Evolutionary conservation across 1,140 invertebrate genomes (phyloP).

Genomic region (Trissolcus basalis): DNA sequence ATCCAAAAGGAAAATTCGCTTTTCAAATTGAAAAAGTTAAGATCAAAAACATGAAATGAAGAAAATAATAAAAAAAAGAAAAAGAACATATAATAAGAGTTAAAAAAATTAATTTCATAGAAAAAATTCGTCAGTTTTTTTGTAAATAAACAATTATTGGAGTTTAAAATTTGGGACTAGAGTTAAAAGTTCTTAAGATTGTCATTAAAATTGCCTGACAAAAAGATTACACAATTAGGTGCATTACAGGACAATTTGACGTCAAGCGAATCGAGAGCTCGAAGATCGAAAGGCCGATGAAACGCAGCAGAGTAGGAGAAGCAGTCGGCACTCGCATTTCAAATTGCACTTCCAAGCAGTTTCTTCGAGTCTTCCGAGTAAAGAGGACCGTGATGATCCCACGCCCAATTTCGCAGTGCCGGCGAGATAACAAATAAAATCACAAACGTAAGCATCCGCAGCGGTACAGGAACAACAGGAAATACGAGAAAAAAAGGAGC

Average conservation of each 20-base stretch:
- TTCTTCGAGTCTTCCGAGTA: constrained; percentile 56
- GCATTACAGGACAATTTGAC: constrained; percentile 55
- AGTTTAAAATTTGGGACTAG: too few relatives aligned
- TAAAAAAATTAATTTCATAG: too few relatives aligned
- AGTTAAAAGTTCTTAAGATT: too few relatives aligned
- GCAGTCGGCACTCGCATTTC: constrained; percentile 56
- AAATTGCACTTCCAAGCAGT: constrained; percentile 57
- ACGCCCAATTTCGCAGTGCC: too few relatives aligned
- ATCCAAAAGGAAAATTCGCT: too few relatives aligned
- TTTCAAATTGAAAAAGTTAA: too few relatives aligned
- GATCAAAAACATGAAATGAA: too few relatives aligned
- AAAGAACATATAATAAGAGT: too few relatives aligned
- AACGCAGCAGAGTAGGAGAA: constrained; percentile 59
- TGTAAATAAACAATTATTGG: too few relatives aligned
- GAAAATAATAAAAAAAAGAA: too few relatives aligned
- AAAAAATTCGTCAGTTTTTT: too few relatives aligned
- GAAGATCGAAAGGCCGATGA: constrained; percentile 60
- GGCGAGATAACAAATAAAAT: not conserved
- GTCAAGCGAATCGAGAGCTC: constrained; percentile 58
- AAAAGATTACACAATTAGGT: constrained; percentile 51
- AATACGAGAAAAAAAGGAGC: constrained; percentile 1
- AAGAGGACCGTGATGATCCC: constrained; percentile 34
- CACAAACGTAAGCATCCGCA: not conserved
- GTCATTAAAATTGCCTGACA: not conserved
- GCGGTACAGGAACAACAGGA: not conserved